phyloP scores from a whole-genome alignment of 2,888 invertebrate genomes.

The Encarsia formosa region DNA sequence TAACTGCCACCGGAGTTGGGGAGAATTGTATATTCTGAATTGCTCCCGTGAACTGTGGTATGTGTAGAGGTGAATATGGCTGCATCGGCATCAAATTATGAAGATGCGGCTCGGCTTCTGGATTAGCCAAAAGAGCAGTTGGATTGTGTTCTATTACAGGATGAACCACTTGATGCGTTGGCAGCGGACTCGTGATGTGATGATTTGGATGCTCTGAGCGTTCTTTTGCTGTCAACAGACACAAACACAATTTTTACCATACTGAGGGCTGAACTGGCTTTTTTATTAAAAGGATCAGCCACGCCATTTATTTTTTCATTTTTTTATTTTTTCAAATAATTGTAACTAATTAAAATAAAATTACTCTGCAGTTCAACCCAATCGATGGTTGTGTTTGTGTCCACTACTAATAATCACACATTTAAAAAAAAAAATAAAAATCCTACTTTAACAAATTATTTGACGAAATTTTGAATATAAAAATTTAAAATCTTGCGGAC shows the following conservation, averaged over 20 bases:
- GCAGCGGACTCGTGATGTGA: slow-evolving; percentile 32
- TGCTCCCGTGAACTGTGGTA: slow-evolving; percentile 46
- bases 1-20: slow-evolving; percentile 10
- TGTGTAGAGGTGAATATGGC: slow-evolving; percentile 46
- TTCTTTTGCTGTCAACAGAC: slow-evolving; percentile 46
- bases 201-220: slow-evolving; percentile 41
- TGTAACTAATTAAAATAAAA: slow-evolving; percentile 31
- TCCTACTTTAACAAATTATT: slow-evolving; percentile 12
- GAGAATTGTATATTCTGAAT: slow-evolving; percentile 33
- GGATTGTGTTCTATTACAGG: slow-evolving; percentile 26
- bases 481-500: slow-evolving; percentile 37
- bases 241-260: slow-evolving; percentile 50
- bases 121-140: slow-evolving; percentile 24
- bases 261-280: slow-evolving; percentile 47
- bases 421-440: slow-evolving; percentile 11
- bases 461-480: background rate
- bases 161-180: slow-evolving; percentile 24
- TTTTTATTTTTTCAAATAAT: background rate
- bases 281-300: slow-evolving; percentile 26
- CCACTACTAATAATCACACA: slow-evolving; percentile 34
- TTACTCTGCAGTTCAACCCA: slow-evolving; percentile 46
- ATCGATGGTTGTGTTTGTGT: slow-evolving; percentile 50
- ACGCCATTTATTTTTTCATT: slow-evolving; percentile 20
- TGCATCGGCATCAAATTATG: slow-evolving; percentile 48
- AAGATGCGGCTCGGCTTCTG: slow-evolving; percentile 34